Evolutionary conservation across 2,888 invertebrate species (phyloP).

Genomic region (Urechis unicinctus): DNA sequence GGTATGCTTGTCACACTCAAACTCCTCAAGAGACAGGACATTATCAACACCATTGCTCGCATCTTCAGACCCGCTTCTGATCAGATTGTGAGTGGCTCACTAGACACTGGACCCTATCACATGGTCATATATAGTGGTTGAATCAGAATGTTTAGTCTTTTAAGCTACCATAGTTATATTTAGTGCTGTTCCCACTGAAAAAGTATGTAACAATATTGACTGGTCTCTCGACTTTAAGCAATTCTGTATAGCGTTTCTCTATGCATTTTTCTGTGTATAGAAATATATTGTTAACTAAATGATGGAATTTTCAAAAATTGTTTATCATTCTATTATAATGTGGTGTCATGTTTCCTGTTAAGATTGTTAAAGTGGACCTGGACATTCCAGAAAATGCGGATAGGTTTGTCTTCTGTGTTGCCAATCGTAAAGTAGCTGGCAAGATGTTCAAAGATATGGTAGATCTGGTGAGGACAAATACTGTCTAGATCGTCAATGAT

Average conservation of each 20-base stretch:
- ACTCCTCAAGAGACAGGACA: conserved; percentile 87
- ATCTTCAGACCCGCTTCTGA: conserved; percentile 79
- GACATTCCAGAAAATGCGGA: conserved; percentile 76
- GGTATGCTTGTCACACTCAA: conserved; percentile 94
- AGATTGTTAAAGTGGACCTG: conserved; percentile 75
- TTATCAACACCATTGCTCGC: conserved; percentile 78
- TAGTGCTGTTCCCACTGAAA: no score
- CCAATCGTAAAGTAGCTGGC: conserved; percentile 78
- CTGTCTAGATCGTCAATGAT: background rate
- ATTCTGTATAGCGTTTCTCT: no score
- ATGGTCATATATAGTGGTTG: no score
- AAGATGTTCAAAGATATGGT: conserved; percentile 85
- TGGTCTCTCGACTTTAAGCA: no score
- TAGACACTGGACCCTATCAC: no score
- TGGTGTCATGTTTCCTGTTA: background rate
- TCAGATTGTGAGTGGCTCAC: conserved; percentile 60
- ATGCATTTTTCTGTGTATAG: no score
- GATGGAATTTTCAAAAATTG: no score
- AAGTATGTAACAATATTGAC: no score
- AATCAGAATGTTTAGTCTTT: background rate
- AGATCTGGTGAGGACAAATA: conserved; percentile 65
- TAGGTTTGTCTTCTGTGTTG: conserved; percentile 84
- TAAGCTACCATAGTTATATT: background rate
- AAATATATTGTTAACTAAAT: no score
- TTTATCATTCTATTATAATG: no score